A percentile compares a stretch with the other conserved stretches of the same genome.
phyloP scores from a whole-genome alignment of 2,113 vertebrate genomes.

The Mastomys coucha region DNA sequence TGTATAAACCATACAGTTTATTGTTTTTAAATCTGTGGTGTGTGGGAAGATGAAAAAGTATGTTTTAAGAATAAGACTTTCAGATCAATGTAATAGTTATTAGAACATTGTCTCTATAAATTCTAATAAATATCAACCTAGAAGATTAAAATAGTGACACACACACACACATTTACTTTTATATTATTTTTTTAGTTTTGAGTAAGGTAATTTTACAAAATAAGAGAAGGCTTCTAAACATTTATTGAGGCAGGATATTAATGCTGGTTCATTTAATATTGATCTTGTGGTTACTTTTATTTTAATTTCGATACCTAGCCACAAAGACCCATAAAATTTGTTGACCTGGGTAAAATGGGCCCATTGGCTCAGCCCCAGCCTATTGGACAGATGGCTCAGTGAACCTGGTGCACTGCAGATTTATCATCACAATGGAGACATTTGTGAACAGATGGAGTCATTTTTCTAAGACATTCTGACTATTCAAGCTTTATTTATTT shows the following conservation, averaged over 20 bases:
- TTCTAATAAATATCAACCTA: neutral
- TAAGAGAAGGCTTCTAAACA: slow-evolving; percentile 30
- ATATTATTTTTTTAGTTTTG: neutral
- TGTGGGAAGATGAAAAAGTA: slow-evolving; percentile 6
- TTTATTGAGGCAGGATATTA: slow-evolving; percentile 9
- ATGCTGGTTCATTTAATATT: neutral
- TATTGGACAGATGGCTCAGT: neutral
- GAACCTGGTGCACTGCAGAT: slow-evolving; percentile 4
- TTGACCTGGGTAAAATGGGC: neutral
- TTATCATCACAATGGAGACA: neutral
- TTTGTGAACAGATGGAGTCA: slow-evolving; percentile 38
- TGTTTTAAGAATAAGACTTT: slow-evolving; percentile 27
- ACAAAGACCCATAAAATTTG: slow-evolving; percentile 13
- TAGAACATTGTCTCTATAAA: neutral
- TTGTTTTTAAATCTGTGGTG: neutral
- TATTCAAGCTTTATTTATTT: neutral
- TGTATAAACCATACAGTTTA: neutral
- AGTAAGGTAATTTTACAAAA: neutral
- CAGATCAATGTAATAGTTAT: neutral
- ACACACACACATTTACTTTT: neutral
- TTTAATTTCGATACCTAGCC: neutral
- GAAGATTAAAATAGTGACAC: slow-evolving; percentile 9
- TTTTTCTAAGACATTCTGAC: slow-evolving; percentile 43
- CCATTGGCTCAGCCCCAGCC: neutral
- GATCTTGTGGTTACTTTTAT: slow-evolving; percentile 47